These are phyloP conservation scores for Lethrus apterus DNA, from an alignment of 1,140 invertebrate genomes.

Conservation along the genomic window DNA sequence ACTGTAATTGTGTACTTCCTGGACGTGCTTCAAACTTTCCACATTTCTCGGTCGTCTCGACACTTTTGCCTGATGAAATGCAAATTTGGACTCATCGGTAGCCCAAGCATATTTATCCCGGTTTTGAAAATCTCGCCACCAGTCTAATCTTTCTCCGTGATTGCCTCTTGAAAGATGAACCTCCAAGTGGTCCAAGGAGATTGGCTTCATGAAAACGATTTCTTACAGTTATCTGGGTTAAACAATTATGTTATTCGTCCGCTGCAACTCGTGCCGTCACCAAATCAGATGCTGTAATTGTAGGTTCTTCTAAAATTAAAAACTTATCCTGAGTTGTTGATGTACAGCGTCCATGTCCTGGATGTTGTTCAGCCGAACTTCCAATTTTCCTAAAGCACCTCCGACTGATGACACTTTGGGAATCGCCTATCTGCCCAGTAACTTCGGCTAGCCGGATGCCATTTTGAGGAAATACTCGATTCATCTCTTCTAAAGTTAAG, in stretches of 20 bases:
- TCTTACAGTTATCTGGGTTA: background rate
- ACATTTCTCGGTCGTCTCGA: constrained; percentile 1
- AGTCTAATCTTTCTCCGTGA: background rate
- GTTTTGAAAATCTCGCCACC: constrained; percentile 7
- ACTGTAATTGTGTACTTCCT: no score
- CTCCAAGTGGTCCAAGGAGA: constrained; percentile 1
- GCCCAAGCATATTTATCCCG: constrained; percentile 2
- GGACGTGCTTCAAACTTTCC: background rate
- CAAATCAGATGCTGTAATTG: constrained; percentile 10
- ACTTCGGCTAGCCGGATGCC: constrained; percentile 5
- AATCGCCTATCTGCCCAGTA: background rate
- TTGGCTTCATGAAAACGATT: constrained; percentile 8
- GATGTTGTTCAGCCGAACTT: constrained; percentile 8
- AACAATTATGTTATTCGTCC: constrained; percentile 5
- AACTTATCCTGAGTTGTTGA: constrained; percentile 3
- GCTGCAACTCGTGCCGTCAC: constrained; percentile 7
- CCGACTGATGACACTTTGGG: constrained; percentile 6
- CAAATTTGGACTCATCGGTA: background rate
- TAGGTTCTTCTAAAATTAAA: constrained; percentile 8
- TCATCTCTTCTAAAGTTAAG: constrained; percentile 6
- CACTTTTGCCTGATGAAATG: background rate
- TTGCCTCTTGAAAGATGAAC: constrained; percentile 7
- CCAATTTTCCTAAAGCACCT: constrained; percentile 7
- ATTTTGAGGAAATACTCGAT: constrained; percentile 2
- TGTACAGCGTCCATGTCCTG: constrained; percentile 6